phyloP scores from a whole-genome alignment of 2,113 vertebrate genomes.

The Coreoperca whiteheadi region DNA sequence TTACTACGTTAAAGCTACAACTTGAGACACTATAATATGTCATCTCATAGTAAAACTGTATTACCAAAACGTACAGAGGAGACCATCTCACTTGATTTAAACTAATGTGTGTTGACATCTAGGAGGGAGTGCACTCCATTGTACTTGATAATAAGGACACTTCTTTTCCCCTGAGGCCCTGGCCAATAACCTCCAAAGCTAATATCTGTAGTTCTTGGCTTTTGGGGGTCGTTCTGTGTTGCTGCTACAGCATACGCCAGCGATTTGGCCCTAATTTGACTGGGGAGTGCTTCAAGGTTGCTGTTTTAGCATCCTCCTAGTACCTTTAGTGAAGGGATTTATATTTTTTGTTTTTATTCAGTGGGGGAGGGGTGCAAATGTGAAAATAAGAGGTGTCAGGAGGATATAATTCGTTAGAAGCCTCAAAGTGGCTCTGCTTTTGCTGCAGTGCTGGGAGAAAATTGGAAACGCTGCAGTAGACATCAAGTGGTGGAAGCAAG shows the following conservation, averaged over 20 bases:
- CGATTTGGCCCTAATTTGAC: slow-evolving; percentile 71
- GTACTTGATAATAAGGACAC: slow-evolving; percentile 63
- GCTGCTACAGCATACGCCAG: slow-evolving; percentile 54
- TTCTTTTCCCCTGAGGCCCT: slow-evolving; percentile 33
- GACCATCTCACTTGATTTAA: slow-evolving; percentile 61
- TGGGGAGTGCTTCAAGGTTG: slow-evolving; percentile 63
- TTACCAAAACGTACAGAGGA: slow-evolving; percentile 48
- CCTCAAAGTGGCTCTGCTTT: slow-evolving; percentile 43
- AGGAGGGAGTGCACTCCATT: slow-evolving; percentile 16
- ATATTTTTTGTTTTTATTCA: slow-evolving; percentile 23
- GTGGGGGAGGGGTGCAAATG: slow-evolving; percentile 21
- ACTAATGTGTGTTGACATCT: slow-evolving; percentile 61
- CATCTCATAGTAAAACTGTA: slow-evolving; percentile 25
- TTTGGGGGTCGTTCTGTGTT: slow-evolving; percentile 58
- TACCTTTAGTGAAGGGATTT: slow-evolving; percentile 40
- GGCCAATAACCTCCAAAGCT: slow-evolving; percentile 71
- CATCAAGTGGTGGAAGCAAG: slow-evolving; percentile 26
- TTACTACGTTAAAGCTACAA: slow-evolving; percentile 41
- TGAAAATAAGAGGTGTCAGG: slow-evolving; percentile 48
- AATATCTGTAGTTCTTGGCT: slow-evolving; percentile 60
- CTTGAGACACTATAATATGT: slow-evolving; percentile 30
- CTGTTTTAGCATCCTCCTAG: slow-evolving; percentile 55
- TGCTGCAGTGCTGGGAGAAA: slow-evolving; percentile 44
- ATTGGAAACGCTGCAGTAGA: slow-evolving; percentile 31
- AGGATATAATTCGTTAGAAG: slow-evolving; percentile 44